Conservation (phyloP, 1,140 invertebrate genomes). For the Caenorhabditis briggsae region DNA sequence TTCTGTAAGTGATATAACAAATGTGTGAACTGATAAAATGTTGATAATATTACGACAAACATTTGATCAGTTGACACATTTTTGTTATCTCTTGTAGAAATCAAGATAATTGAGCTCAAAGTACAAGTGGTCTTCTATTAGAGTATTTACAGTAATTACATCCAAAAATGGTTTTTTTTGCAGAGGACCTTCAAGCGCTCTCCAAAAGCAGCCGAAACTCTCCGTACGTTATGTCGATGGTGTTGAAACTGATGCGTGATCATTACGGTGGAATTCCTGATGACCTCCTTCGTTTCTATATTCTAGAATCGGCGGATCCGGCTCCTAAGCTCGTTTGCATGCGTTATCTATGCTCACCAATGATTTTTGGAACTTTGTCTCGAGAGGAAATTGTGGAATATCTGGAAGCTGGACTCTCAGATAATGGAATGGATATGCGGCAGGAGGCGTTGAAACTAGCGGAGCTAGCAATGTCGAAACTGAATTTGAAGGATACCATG, state of each 20-base stretch:
- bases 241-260: constrained; percentile 28
- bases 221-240: constrained; percentile 16
- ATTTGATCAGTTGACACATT: too few species aligned
- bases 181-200: constrained; percentile 30
- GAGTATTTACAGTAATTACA: too few species aligned
- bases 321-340: constrained; percentile 17
- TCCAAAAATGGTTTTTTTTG: not conserved
- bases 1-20: too few species aligned
- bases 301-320: constrained; percentile 22
- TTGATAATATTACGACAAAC: too few species aligned
- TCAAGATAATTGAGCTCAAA: too few species aligned
- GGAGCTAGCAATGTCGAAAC: not conserved
- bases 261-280: constrained; percentile 31
- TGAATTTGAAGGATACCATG: not conserved
- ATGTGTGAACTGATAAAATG: too few species aligned
- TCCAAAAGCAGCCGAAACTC: not conserved
- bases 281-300: not conserved
- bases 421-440: constrained; percentile 21
- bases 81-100: too few species aligned
- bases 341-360: not conserved
- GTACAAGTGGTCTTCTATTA: too few species aligned
- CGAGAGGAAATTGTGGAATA: constrained; percentile 3
- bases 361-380: not conserved
- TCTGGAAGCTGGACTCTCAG: constrained; percentile 13
- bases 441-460: not conserved